Percentiles rank a stretch among this genome's conserved stretches.
phyloP scores from a whole-genome alignment of 1,140 invertebrate genomes.

The Diploscapter pachys region DNA sequence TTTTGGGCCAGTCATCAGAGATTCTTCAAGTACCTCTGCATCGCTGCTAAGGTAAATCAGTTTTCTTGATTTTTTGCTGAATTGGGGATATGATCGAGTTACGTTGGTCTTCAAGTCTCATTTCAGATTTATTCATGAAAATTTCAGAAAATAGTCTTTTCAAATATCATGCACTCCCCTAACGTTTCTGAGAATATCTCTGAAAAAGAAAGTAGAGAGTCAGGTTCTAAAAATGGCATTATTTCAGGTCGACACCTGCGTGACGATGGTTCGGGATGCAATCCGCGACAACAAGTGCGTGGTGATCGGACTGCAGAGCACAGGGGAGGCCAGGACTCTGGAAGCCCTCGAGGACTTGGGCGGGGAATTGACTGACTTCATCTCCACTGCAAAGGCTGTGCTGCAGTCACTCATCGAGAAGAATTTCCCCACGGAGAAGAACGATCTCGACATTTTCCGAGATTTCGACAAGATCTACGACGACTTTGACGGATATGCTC shows the following conservation, averaged over 20 bases:
- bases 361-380: conserved; percentile 95
- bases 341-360: conserved; percentile 92
- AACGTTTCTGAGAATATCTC: no score
- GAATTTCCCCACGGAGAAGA: conserved; percentile 53
- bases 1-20: conserved; percentile 99
- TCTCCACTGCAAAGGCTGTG: conserved; percentile 86
- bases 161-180: no score
- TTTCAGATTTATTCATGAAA: no score
- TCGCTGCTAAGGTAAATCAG: conserved; percentile 83
- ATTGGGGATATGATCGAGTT: background rate
- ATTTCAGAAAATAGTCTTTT: no score
- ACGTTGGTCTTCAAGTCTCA: conserved; percentile 10
- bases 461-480: conserved; percentile 52
- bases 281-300: conserved; percentile 90
- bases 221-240: no score
- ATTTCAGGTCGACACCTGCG: conserved; percentile 34
- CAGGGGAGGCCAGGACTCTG: conserved; percentile 91
- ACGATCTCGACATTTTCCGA: conserved; percentile 41
- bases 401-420: conserved; percentile 53
- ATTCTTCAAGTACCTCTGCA: conserved; percentile 99
- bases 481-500: conserved; percentile 11
- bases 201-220: no score
- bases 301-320: conserved; percentile 96
- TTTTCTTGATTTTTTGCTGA: conserved; percentile 13
- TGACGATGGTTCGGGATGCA: conserved; percentile 28